Percentiles rank a stretch among this genome's conserved stretches.
Evolutionary conservation across 92 coral and sea anemone genomes (phyloP).

Genomic region (Siderastrea siderea): DNA sequence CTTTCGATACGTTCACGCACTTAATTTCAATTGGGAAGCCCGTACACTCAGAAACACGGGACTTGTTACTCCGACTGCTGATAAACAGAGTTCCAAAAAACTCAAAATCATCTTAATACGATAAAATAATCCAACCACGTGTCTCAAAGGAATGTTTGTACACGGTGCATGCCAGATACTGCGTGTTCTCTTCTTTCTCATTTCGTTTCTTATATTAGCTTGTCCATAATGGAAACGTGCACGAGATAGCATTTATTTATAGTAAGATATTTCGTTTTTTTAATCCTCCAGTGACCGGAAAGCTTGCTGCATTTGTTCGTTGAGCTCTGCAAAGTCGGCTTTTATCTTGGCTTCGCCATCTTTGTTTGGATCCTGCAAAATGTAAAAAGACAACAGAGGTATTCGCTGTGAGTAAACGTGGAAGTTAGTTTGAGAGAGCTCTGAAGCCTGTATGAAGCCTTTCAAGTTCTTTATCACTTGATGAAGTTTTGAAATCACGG

Average conservation of each 20-base stretch:
- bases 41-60: not conserved
- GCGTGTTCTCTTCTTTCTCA: not conserved
- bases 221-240: slow-evolving; percentile 1
- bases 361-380: slow-evolving; percentile 87
- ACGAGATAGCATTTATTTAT: not conserved
- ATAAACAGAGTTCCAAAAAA: not conserved
- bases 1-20: no score
- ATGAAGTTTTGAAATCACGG: no score
- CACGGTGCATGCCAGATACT: not conserved
- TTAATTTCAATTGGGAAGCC: no score
- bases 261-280: not conserved
- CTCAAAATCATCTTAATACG: not conserved
- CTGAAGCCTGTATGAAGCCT: no score
- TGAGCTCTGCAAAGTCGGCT: slow-evolving; percentile 89
- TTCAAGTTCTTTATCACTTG: no score
- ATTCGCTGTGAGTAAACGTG: no score
- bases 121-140: not conserved
- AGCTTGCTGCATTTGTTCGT: slow-evolving; percentile 96
- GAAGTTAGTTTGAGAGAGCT: no score
- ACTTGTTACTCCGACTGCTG: not conserved
- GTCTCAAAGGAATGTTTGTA: not conserved
- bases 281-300: slow-evolving; percentile 98
- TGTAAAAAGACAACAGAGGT: not conserved
- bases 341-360: slow-evolving; percentile 95
- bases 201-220: slow-evolving; percentile 11